A percentile compares a stretch with the other conserved stretches of the same genome.
phyloP scores from a whole-genome alignment of 2,113 vertebrate species.

The Psammodynastes pulverulentus region DNA sequence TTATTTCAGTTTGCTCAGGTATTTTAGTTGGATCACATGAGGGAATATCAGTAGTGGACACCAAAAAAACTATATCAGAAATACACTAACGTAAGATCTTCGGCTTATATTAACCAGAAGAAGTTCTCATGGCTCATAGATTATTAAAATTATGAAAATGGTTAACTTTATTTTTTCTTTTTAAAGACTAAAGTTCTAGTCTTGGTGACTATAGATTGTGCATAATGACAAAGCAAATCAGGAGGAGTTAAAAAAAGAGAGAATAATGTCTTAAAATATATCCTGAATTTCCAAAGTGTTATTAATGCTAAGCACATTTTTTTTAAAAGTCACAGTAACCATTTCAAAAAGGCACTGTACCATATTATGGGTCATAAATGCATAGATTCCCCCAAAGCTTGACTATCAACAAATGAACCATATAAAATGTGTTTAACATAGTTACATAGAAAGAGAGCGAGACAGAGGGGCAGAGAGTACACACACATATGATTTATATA shows the following conservation, averaged over 20 bases:
- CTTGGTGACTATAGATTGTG: neutral
- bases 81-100: neutral
- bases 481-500: neutral
- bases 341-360: neutral
- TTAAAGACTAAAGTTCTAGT: neutral
- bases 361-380: neutral
- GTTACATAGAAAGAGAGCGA: neutral
- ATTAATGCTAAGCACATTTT: neutral
- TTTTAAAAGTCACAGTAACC: neutral
- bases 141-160: neutral
- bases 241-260: neutral
- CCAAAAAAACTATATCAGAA: neutral
- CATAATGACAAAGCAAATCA: neutral
- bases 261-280: neutral
- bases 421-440: neutral
- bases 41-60: neutral
- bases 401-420: neutral
- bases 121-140: neutral
- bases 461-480: neutral
- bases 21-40: neutral
- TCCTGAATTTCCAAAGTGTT: neutral
- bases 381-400: neutral
- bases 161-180: neutral
- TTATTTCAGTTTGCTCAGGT: neutral
- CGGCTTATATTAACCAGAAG: neutral